Evolutionary conservation across 2,888 invertebrate genomes (phyloP), one percentile per base, ranked within the genome.

Genomic region (Hoplodrina blanda): DNA sequence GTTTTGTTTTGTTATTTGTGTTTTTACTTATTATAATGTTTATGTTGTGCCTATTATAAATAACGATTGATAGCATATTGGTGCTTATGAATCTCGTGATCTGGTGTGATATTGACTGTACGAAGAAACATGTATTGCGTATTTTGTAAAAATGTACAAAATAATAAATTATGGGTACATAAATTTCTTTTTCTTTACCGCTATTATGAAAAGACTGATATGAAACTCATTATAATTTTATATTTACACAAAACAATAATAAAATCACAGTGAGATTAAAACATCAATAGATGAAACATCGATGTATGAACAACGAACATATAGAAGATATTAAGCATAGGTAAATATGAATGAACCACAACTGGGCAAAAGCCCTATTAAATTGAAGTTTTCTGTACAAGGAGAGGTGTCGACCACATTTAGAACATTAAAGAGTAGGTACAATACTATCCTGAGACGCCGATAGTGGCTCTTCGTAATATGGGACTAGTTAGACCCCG

Each of bases 241-340:
- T 93, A 94, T 94, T 93, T 93, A 95, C 92, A 94, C 87, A 88
- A 91, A 94, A 94, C 91, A 92, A 93, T 92, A 91, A 89, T 89
- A 85, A 91, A 93, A 94, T 94, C 93, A 94, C 94, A 94, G 93
- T 91, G 90, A 94, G 90, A 92, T 90, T 90, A 87, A 91, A 89
- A 94, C 90, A 91, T 91, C 87, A 88, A 92, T 89, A 91, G 82
- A 89, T 78, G 81, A 86, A 81, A 91, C 86, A 88, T 87, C 87
- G 87, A 90, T 88, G 89, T 85, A 78, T 83, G 80, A 85, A 85
- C 78, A 85, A 83, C 82, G 79, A 87, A 88, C 85, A 85, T 82
- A 67, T 69, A 78, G 72, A 77, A 72, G 83, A 81, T 83, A 66
- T 75, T 71, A 85, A 84, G 80, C 78, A 76, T 78, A 70, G 62